Conservation (phyloP, 2,797 vertebrate species). For the Darevskia nairensis region DNA sequence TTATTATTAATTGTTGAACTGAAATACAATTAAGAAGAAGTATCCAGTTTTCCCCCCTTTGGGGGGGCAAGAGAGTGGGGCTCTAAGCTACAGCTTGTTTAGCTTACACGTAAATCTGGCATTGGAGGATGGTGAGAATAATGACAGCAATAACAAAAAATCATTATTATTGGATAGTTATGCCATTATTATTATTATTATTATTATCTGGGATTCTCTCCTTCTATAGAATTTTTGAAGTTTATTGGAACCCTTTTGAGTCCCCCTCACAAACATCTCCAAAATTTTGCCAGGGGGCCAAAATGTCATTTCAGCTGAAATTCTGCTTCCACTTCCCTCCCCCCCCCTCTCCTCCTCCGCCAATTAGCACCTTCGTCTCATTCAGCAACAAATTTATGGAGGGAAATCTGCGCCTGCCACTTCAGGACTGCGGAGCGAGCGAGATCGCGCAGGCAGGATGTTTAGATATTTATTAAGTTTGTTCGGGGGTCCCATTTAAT, state of each 20-base stretch:
- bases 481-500: slow-evolving; percentile 72
- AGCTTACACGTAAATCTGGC: too few species aligned
- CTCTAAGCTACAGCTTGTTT: too few species aligned
- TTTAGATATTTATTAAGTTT: slow-evolving; percentile 76
- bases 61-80: too few species aligned
- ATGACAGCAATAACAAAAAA: too few species aligned
- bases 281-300: background rate
- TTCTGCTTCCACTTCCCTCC: background rate
- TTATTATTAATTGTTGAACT: too few species aligned
- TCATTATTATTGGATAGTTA: too few species aligned
- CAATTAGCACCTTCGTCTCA: slow-evolving; percentile 19
- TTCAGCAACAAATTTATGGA: slow-evolving; percentile 53
- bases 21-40: too few species aligned
- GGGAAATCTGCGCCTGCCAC: slow-evolving; percentile 42
- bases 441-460: slow-evolving; percentile 46
- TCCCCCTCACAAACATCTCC: background rate
- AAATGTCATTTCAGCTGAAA: background rate
- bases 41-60: too few species aligned
- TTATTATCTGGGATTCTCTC: background rate
- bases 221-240: background rate
- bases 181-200: background rate
- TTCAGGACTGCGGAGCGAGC: slow-evolving; percentile 42
- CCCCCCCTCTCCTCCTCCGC: too few species aligned
- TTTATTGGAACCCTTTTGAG: background rate
- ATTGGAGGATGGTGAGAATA: too few species aligned